Conservation (phyloP, 2,888 invertebrate genomes). For the Xestobium rufovillosum region DNA sequence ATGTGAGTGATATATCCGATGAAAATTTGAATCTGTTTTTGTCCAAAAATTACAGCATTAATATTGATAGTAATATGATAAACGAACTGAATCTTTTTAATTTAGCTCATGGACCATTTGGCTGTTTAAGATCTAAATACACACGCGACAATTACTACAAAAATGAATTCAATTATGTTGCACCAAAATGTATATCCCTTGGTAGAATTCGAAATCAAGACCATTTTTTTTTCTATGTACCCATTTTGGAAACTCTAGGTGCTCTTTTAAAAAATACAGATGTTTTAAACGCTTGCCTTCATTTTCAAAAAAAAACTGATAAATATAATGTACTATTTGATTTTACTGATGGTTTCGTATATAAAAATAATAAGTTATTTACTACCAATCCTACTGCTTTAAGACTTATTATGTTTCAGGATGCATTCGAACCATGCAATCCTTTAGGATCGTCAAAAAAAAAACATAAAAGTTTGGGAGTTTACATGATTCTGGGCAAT, state of each 20-base stretch:
- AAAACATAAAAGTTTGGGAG: conserved; percentile 23
- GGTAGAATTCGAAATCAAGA: not conserved
- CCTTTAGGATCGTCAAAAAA: conserved; percentile 23
- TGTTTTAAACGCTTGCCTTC: no score
- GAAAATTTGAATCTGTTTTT: not conserved
- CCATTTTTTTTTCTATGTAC: conserved; percentile 2
- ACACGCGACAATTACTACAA: not conserved
- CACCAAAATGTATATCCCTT: not conserved
- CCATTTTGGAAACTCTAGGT: conserved; percentile 1
- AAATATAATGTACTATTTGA: not conserved
- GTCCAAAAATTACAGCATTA: conserved; percentile 1
- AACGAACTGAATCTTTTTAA: conserved; percentile 3
- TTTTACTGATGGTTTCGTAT: conserved; percentile 10
- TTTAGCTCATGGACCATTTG: not conserved
- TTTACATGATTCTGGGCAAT: conserved; percentile 24
- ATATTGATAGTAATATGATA: not conserved
- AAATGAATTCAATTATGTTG: conserved; percentile 2
- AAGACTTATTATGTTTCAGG: conserved; percentile 24
- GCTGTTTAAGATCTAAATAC: not conserved
- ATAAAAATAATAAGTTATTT: conserved; percentile 12
- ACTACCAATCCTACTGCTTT: not conserved
- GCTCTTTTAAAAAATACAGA: not conserved
- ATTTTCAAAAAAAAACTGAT: no score
- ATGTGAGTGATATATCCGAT: not conserved
- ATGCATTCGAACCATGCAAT: conserved; percentile 24